A percentile compares a stretch with the other conserved stretches of the same genome.
phyloP scores from a whole-genome alignment of 2,113 vertebrate genomes.

The Casuarius casuarius region DNA sequence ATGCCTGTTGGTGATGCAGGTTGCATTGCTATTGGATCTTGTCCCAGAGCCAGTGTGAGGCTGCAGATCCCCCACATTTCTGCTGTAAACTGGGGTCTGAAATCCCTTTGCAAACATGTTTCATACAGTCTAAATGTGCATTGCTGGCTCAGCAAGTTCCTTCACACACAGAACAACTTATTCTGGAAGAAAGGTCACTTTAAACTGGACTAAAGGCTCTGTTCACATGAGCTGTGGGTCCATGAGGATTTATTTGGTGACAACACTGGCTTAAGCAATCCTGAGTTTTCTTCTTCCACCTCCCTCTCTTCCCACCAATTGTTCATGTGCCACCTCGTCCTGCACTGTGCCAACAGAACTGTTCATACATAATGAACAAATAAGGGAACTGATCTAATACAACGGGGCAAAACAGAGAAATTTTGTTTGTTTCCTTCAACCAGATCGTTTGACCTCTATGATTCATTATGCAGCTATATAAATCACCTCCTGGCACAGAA shows the following conservation, averaged over 20 bases:
- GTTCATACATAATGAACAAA: neutral
- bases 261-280: neutral
- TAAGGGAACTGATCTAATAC: slow-evolving; percentile 17
- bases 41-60: neutral
- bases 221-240: neutral
- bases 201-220: neutral
- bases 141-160: neutral
- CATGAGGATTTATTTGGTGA: slow-evolving; percentile 35
- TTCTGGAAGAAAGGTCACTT: slow-evolving; percentile 26
- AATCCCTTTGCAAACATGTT: neutral
- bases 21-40: neutral
- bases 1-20: neutral
- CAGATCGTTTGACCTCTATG: neutral
- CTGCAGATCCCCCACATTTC: neutral
- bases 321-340: slow-evolving; percentile 6
- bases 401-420: neutral
- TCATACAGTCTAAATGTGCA: neutral
- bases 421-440: slow-evolving; percentile 15
- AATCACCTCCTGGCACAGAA: neutral
- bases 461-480: neutral
- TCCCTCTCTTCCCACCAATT: slow-evolving; percentile 27
- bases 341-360: neutral
- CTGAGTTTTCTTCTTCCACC: slow-evolving; percentile 4
- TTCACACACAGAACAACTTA: neutral
- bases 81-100: neutral